phyloP scores from a whole-genome alignment of 23 tunicate genomes.

The Ascidia mentula region DNA sequence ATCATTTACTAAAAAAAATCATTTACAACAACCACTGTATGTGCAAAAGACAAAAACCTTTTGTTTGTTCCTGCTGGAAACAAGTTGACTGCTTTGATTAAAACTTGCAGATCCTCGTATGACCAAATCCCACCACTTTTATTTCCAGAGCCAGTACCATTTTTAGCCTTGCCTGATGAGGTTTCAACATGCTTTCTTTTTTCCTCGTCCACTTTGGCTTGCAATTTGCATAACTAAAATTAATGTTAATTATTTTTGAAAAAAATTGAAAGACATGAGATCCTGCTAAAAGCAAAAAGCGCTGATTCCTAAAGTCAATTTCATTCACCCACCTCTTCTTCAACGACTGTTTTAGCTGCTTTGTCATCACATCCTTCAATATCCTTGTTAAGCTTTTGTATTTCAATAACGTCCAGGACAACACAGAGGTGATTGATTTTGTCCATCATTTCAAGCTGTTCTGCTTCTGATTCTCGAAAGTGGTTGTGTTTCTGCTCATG shows the following conservation, averaged over 20 bases:
- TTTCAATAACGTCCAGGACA: conserved; percentile 11
- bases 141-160: conserved; percentile 4
- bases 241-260: too few species aligned
- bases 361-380: conserved; percentile 17
- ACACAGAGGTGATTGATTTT: conserved; percentile 55
- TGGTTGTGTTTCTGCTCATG: conserved; percentile 37
- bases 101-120: conserved; percentile 71
- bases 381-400: conserved; percentile 44
- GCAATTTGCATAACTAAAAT: conserved; percentile 40
- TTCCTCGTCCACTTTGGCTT: conserved; percentile 62
- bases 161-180: conserved; percentile 19
- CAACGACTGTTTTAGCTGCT: conserved; percentile 17
- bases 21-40: too few species aligned
- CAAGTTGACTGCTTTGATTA: conserved; percentile 78
- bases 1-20: too few species aligned
- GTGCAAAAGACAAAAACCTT: conserved; percentile 39
- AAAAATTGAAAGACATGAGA: too few species aligned
- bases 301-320: background rate
- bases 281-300: too few species aligned
- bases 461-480: conserved; percentile 37
- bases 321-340: conserved; percentile 19
- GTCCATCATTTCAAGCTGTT: conserved; percentile 54
- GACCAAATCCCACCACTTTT: conserved; percentile 54
- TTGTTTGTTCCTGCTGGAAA: conserved; percentile 92
- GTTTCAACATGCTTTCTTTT: conserved; percentile 53